These are phyloP conservation scores for Cygnus atratus DNA, from an alignment of 2,113 vertebrate species.

Conservation along the genomic window DNA sequence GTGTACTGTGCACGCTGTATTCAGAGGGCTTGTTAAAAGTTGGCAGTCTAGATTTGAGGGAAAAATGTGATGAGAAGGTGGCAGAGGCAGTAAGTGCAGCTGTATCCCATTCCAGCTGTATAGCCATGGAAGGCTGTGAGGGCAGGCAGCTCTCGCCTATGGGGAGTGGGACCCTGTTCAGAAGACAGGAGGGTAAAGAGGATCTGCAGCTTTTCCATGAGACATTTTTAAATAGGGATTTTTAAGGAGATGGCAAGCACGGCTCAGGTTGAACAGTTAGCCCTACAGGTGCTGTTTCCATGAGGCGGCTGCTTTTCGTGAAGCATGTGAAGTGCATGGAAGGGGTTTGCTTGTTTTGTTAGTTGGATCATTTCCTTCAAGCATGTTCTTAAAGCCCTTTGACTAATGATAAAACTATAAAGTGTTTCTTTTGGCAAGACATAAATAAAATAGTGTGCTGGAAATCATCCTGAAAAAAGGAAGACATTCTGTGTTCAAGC, in stretches of 20 bases:
- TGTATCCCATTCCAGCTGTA: slow-evolving; percentile 28
- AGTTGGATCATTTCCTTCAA: slow-evolving; percentile 51
- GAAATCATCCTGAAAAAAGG: not conserved
- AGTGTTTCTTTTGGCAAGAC: slow-evolving; percentile 47
- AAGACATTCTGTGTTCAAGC: not conserved
- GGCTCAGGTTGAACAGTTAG: not conserved
- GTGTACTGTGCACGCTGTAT: not conserved
- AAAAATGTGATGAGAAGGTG: not conserved
- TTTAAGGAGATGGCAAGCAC: not conserved
- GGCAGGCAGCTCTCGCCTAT: not conserved
- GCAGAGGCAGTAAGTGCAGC: not conserved
- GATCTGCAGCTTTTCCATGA: not conserved
- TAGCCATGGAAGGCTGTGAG: not conserved
- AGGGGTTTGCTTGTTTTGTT: slow-evolving; percentile 20
- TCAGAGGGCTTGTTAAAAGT: not conserved
- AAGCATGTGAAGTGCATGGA: not conserved
- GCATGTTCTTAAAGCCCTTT: slow-evolving; percentile 1
- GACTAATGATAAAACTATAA: slow-evolving; percentile 12
- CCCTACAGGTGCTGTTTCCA: not conserved
- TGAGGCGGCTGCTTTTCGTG: not conserved
- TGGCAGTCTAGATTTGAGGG: not conserved
- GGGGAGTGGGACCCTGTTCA: not conserved
- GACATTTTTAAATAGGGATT: not conserved
- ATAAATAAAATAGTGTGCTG: slow-evolving; percentile 18
- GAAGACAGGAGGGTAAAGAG: not conserved